phyloP scores from a whole-genome alignment of 2,113 vertebrate genomes.

The Motacilla tschutschensis region DNA sequence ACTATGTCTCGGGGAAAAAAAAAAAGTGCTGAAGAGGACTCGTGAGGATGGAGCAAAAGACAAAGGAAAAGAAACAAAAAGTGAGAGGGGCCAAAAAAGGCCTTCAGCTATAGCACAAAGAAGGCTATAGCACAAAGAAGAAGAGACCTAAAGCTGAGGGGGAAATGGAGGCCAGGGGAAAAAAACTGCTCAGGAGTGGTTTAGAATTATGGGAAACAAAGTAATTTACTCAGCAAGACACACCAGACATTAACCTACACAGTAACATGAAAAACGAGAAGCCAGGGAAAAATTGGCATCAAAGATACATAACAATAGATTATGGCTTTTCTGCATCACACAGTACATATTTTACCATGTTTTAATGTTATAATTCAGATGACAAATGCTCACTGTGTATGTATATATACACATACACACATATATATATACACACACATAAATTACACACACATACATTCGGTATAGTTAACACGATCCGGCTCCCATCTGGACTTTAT shows the following conservation, averaged over 20 bases:
- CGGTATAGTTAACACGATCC: background rate
- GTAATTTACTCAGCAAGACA: background rate
- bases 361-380: constrained; percentile 11
- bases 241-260: background rate
- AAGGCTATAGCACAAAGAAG: background rate
- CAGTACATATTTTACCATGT: background rate
- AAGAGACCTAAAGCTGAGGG: background rate
- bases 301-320: background rate
- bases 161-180: background rate
- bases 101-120: background rate
- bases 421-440: background rate
- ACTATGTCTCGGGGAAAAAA: rapidly evolving
- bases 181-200: background rate
- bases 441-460: background rate
- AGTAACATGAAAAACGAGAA: background rate
- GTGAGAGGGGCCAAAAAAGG: background rate
- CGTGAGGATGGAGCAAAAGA: background rate
- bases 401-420: background rate
- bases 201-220: background rate
- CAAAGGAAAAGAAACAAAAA: background rate
- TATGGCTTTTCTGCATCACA: background rate
- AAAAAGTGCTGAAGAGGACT: background rate
- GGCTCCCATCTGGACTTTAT: constrained; percentile 40
- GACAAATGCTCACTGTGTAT: background rate
- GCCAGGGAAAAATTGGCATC: background rate